phyloP scores from a whole-genome alignment of 2,113 vertebrate species.

The Silurus meridionalis region DNA sequence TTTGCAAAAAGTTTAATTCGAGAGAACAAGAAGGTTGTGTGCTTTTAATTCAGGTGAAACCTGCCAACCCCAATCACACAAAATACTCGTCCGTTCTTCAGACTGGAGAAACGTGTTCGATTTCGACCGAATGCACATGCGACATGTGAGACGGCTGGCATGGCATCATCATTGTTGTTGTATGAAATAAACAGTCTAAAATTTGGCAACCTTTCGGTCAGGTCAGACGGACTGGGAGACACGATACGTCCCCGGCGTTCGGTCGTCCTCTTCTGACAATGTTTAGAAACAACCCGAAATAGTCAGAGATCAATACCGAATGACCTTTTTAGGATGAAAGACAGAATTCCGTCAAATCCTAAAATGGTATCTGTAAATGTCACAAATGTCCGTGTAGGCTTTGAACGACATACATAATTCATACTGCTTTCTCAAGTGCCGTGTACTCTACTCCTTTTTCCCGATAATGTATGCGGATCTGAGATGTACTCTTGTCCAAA shows the following conservation, averaged over 20 bases:
- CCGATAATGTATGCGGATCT: constrained; percentile 25
- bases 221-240: constrained; percentile 13
- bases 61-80: not conserved
- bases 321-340: constrained; percentile 50
- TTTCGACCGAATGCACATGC: not conserved
- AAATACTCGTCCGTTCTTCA: not conserved
- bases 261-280: constrained; percentile 8
- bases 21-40: too few species aligned
- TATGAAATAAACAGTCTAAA: constrained; percentile 34
- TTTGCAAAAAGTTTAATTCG: too few species aligned
- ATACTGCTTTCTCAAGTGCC: constrained; percentile 16
- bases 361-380: constrained; percentile 48
- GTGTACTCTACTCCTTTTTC: constrained; percentile 5
- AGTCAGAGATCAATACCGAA: constrained; percentile 35
- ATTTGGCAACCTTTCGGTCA: constrained; percentile 26
- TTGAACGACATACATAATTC: constrained; percentile 43
- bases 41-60: not conserved
- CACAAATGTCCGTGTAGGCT: constrained; percentile 29
- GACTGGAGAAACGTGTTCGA: not conserved
- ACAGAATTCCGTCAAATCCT: constrained; percentile 39
- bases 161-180: constrained; percentile 13
- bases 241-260: not conserved
- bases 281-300: constrained; percentile 41
- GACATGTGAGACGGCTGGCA: not conserved
- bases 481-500: not conserved